Evolutionary conservation across 1,140 invertebrate genomes (phyloP).

Genomic region (Homalodisca vitripennis): DNA sequence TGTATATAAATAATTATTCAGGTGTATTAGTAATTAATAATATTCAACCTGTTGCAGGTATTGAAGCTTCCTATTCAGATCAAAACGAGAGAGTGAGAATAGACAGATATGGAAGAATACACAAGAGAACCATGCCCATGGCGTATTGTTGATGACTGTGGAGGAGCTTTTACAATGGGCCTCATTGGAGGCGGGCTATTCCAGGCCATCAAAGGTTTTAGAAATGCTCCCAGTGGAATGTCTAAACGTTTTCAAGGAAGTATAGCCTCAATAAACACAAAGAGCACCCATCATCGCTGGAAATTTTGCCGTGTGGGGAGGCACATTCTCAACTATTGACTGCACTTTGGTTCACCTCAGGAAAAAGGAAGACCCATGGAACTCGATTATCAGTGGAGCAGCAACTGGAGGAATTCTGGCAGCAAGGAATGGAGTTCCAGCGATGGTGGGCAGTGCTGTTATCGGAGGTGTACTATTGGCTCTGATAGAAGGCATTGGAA

Average conservation of each 20-base stretch:
- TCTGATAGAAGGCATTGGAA: slow-evolving; percentile 87
- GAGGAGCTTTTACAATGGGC: slow-evolving; percentile 99
- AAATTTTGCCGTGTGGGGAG: slow-evolving; percentile 93
- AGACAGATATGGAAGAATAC: slow-evolving; percentile 96
- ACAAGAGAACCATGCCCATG: slow-evolving; percentile 95
- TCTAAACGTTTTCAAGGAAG: slow-evolving; percentile 75
- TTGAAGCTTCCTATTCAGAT: too few species aligned
- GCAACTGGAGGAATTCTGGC: slow-evolving; percentile 93
- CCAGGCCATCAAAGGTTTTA: slow-evolving; percentile 95
- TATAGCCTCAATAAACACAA: slow-evolving; percentile 81
- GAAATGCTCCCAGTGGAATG: slow-evolving; percentile 90
- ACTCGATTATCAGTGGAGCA: slow-evolving; percentile 95
- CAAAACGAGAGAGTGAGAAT: too few species aligned
- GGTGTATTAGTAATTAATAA: too few species aligned
- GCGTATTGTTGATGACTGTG: slow-evolving; percentile 96
- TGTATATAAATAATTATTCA: too few species aligned
- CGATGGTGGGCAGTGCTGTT: slow-evolving; percentile 94
- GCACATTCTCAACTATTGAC: slow-evolving; percentile 96
- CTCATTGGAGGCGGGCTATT: slow-evolving; percentile 96
- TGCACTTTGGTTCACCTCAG: slow-evolving; percentile 93
- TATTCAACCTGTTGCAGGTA: too few species aligned
- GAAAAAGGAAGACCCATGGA: slow-evolving; percentile 98
- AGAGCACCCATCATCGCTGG: slow-evolving; percentile 90
- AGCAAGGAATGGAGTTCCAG: slow-evolving; percentile 86
- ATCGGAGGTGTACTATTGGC: slow-evolving; percentile 93